These are phyloP conservation scores for Chorisops tibialis DNA, from an alignment of 2,888 invertebrate genomes.

Conservation along the genomic window DNA sequence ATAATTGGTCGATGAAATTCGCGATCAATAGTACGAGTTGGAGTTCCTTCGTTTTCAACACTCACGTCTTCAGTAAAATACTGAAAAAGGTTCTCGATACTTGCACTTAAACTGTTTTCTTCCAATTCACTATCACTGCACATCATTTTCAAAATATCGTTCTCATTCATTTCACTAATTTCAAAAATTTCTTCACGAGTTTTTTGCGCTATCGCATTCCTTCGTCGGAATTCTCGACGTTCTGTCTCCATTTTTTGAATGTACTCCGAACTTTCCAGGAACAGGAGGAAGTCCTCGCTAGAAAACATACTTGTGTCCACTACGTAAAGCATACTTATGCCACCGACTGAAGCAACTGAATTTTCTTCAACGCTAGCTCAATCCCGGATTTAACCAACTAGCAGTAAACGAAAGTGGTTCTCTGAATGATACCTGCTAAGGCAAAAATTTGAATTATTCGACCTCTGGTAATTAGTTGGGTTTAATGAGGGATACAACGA, in stretches of 20 bases:
- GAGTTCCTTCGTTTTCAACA: background rate
- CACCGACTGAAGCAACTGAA: too few species aligned
- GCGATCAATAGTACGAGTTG: too few species aligned
- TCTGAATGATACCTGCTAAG: too few species aligned
- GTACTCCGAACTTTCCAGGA: slow-evolving; percentile 4
- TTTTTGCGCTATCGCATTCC: background rate
- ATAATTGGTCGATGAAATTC: too few species aligned
- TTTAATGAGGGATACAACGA: too few species aligned
- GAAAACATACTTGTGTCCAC: slow-evolving; percentile 10
- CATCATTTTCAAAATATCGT: background rate
- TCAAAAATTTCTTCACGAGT: background rate
- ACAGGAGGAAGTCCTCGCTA: slow-evolving; percentile 4
- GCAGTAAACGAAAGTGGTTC: too few species aligned
- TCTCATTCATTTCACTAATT: slow-evolving; percentile 1
- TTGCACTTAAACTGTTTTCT: background rate
- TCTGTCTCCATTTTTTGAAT: background rate
- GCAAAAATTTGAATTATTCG: too few species aligned
- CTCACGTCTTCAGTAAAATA: background rate
- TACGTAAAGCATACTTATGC: too few species aligned
- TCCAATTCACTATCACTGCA: background rate
- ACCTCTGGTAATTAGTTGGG: too few species aligned
- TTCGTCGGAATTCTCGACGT: background rate
- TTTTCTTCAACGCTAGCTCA: too few species aligned
- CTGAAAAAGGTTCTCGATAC: slow-evolving; percentile 11
- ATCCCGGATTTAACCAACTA: too few species aligned